Percentiles rank a stretch among this genome's conserved stretches.
Conservation (phyloP, 2,113 vertebrate genomes). For the Lates calcarifer region DNA sequence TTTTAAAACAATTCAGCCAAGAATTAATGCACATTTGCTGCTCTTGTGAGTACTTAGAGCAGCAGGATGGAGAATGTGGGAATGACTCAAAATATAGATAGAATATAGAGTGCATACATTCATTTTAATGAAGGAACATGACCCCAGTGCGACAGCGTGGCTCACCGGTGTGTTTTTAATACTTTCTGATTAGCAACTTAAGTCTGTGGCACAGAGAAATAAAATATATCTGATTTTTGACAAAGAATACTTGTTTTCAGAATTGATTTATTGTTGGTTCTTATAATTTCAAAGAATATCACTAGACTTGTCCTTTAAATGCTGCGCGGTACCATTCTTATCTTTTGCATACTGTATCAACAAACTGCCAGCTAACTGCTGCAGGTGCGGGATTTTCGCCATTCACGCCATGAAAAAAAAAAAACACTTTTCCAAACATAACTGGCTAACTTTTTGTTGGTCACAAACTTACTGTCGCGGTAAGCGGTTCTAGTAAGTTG, state of each 20-base stretch:
- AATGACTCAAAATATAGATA: not conserved
- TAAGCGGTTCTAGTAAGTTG: not conserved
- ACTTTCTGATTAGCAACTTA: not conserved
- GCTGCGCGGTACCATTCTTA: too few relatives aligned
- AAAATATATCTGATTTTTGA: not conserved
- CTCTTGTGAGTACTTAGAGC: not conserved
- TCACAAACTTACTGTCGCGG: not conserved
- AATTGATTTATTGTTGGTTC: not conserved
- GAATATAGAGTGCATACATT: not conserved
- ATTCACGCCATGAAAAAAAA: not conserved
- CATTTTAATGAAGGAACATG: not conserved
- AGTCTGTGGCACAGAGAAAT: not conserved
- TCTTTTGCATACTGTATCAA: not conserved
- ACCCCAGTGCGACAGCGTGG: not conserved
- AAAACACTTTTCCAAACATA: not conserved
- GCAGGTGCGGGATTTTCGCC: conserved; percentile 37
- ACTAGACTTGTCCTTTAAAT: not conserved
- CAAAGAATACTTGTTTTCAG: too few relatives aligned
- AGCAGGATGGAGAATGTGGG: not conserved
- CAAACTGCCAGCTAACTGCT: not conserved
- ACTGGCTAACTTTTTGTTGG: conserved; percentile 20
- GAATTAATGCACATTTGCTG: not conserved
- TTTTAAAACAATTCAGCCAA: not conserved
- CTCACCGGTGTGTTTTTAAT: not conserved
- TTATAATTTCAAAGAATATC: not conserved